These are phyloP conservation scores for Xestia c-nigrum DNA, from an alignment of 2,888 invertebrate genomes.

Conservation along the genomic window DNA sequence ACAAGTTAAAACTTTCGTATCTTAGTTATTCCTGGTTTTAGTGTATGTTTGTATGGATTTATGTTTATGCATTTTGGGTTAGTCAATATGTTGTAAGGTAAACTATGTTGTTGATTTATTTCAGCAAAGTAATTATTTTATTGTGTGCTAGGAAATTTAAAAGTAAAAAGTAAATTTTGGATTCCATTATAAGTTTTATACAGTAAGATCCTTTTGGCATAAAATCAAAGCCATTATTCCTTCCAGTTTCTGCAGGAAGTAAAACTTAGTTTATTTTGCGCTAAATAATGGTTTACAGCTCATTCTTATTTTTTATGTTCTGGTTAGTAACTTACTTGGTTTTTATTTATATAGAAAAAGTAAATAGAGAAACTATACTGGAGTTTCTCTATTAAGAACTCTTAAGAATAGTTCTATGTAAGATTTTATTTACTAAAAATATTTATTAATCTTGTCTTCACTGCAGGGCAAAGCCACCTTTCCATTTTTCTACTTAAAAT, in stretches of 20 bases:
- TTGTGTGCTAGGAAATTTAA: background rate
- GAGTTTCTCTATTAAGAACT: background rate
- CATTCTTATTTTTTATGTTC: slow-evolving; percentile 1
- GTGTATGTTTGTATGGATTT: background rate
- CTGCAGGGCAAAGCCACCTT: background rate
- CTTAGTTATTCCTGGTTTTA: slow-evolving; percentile 3
- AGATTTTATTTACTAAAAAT: background rate
- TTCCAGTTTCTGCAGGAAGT: background rate
- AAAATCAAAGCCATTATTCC: background rate
- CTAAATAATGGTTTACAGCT: background rate
- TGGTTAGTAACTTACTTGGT: background rate
- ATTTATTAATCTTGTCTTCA: background rate
- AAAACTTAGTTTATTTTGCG: background rate
- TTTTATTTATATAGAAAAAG: background rate
- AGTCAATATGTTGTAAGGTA: background rate
- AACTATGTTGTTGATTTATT: background rate
- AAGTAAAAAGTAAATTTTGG: background rate
- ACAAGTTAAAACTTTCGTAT: background rate
- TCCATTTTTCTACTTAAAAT: background rate
- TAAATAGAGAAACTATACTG: background rate
- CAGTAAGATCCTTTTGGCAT: background rate
- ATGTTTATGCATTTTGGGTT: background rate
- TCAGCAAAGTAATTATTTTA: background rate
- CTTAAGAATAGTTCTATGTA: background rate
- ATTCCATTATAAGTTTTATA: background rate